phyloP scores from a whole-genome alignment of 2,888 invertebrate species.

The Chouioia cunea region DNA sequence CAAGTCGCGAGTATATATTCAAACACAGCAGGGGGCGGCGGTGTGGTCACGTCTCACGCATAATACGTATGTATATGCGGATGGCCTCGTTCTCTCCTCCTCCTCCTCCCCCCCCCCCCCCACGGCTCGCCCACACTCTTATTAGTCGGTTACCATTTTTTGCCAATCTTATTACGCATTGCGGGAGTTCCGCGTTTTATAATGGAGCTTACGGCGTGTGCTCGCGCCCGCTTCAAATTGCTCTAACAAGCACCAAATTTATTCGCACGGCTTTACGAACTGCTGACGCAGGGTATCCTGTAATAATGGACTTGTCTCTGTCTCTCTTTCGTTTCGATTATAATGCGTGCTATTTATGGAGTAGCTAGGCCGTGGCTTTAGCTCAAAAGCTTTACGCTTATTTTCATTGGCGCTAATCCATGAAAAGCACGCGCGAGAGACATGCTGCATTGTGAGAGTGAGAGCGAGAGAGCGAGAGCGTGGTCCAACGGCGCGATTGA shows the following conservation, averaged over 20 bases:
- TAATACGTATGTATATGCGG: too few relatives aligned
- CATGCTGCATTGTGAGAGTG: neutral
- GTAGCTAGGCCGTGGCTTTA: constrained; percentile 48
- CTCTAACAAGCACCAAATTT: constrained; percentile 51
- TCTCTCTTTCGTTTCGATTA: neutral
- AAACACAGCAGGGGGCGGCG: neutral
- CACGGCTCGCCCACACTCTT: constrained; percentile 30
- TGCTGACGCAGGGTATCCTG: constrained; percentile 64
- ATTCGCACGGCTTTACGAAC: constrained; percentile 65
- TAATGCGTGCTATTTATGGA: constrained; percentile 24
- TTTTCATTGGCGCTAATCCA: constrained; percentile 63
- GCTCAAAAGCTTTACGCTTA: constrained; percentile 66
- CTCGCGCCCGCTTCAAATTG: constrained; percentile 1
- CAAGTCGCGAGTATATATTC: neutral
- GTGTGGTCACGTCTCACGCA: neutral
- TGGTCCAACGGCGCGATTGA: neutral
- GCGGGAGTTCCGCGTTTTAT: neutral
- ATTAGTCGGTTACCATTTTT: constrained; percentile 32
- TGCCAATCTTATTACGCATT: constrained; percentile 22
- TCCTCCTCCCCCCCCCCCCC: constrained; percentile 7
- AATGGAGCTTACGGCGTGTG: too few relatives aligned
- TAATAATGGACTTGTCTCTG: constrained; percentile 62
- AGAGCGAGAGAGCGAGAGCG: too few relatives aligned
- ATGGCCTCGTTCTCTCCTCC: too few relatives aligned
- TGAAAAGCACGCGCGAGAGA: neutral